Evolutionary conservation across 1,140 invertebrate genomes (phyloP), one percentile per base, ranked within the genome.

Genomic region (Thrips palmi): DNA sequence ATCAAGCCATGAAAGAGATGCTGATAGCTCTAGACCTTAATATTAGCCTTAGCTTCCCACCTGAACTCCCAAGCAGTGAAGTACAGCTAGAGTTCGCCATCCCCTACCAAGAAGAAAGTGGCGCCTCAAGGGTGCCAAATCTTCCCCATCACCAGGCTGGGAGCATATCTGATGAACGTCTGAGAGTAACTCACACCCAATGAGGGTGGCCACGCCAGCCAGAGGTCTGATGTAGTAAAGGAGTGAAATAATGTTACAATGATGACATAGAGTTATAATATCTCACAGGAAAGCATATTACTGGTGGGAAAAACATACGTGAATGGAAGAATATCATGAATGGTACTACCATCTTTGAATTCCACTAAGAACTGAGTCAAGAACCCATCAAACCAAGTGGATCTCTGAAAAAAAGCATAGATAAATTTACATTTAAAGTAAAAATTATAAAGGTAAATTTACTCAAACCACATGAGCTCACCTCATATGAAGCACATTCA

Each of bases 341-440:
- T 52, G 48, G 67, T 59, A 39, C 57, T 58, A 21, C 67, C 68
- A 42, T 71, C 63, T 47, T 70, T 65, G 32, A 71, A 49, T 39
- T 66, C 60, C 14, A 63, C 57, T 12, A 75, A 54, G 41, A 71
- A 64, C 53, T 74, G 70, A 15, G 68, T 67, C 30, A 75, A 53
- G 53, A 74, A 71, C 45, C 71, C 51, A 53, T 75, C 70, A 42
- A 73, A 53, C 69, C 69, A 73, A 25, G 60, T 63, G 27, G 64
- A 68, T 64, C 70, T 72, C 71, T 75, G 55, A 34, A 65, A 67
- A 44, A 42, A 47, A 49, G 42, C 41, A 47, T 47, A 37, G 20
- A 45, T 18, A 35, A 33, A 33, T 29, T 15, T 29, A 44, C 19
- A 44, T 46, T 24, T 46, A 21, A 37, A 32, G 28, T 18, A 36